Percentiles rank a stretch among this genome's conserved stretches.
phyloP scores from a whole-genome alignment of 2,888 invertebrate species.

The Leptopterna dolabrata region DNA sequence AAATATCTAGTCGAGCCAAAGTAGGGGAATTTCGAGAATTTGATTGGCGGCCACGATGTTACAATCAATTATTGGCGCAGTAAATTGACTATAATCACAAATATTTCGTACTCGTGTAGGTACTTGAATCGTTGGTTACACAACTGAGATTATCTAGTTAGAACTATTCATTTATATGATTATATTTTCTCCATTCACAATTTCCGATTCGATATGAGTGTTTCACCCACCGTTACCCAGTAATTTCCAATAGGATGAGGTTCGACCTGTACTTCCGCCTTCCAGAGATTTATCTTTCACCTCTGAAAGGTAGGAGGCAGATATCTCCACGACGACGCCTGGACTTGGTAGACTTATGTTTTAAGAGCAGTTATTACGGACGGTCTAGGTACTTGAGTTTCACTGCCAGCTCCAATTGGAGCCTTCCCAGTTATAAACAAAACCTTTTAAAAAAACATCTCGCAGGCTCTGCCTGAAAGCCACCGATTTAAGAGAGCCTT shows the following conservation, averaged over 20 bases:
- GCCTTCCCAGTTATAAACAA: slow-evolving; percentile 50
- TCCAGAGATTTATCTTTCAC: not conserved
- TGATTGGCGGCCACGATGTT: too few species aligned
- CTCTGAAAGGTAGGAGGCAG: not conserved
- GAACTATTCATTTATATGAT: too few species aligned
- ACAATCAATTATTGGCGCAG: too few species aligned
- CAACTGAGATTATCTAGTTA: too few species aligned
- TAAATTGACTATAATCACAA: too few species aligned
- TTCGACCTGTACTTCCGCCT: not conserved
- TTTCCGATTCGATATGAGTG: too few species aligned
- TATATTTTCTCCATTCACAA: too few species aligned
- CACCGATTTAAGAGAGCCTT: slow-evolving; percentile 48
- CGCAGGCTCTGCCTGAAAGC: slow-evolving; percentile 41
- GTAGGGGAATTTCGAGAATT: too few species aligned
- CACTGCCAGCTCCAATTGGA: slow-evolving; percentile 51
- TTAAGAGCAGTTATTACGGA: slow-evolving; percentile 51
- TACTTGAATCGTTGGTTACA: too few species aligned
- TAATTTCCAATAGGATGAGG: not conserved
- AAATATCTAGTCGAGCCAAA: too few species aligned
- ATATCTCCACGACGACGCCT: not conserved
- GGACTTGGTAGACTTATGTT: slow-evolving; percentile 25
- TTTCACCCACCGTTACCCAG: not conserved
- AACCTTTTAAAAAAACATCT: slow-evolving; percentile 52
- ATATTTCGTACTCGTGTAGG: too few species aligned
- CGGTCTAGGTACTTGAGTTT: slow-evolving; percentile 42